Evolutionary conservation across 2,113 vertebrate species (phyloP).

Genomic region (Pagrus major): DNA sequence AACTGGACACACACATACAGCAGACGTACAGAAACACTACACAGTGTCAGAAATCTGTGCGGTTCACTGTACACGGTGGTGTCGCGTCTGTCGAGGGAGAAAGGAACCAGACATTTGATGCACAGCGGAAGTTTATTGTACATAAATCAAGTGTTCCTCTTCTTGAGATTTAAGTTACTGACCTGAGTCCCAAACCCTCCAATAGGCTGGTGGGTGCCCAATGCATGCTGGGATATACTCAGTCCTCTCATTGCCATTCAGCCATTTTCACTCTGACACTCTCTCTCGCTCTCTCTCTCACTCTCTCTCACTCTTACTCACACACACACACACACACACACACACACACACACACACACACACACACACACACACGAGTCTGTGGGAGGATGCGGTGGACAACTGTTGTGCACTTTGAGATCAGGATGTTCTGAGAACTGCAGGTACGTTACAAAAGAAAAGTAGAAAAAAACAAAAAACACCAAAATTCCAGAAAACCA

Average conservation of each 20-base stretch:
- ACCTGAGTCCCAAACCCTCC: too few relatives aligned
- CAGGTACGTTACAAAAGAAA: not conserved
- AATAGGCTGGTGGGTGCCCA: too few relatives aligned
- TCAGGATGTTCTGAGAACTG: conserved; percentile 21
- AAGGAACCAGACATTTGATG: not conserved
- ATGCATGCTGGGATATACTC: not conserved
- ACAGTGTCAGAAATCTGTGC: not conserved
- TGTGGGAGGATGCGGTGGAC: conserved; percentile 32
- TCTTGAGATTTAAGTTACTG: too few relatives aligned
- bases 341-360: not conserved
- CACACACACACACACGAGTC: conserved; percentile 21
- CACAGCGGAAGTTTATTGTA: too few relatives aligned
- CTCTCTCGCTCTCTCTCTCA: not conserved
- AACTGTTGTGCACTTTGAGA: not conserved
- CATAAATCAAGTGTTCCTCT: too few relatives aligned
- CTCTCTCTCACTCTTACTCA: not conserved
- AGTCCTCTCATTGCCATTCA: not conserved
- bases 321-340: conserved; percentile 23
- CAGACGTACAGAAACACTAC: not conserved
- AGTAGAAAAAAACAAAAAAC: too few relatives aligned
- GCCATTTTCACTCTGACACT: not conserved
- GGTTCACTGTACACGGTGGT: not conserved
- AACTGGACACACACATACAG: conserved; percentile 38
- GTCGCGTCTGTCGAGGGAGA: not conserved
- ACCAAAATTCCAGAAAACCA: not conserved